Base-by-base conservation (phyloP, 1,140 invertebrate species). In the Dryas iulia region DNA sequence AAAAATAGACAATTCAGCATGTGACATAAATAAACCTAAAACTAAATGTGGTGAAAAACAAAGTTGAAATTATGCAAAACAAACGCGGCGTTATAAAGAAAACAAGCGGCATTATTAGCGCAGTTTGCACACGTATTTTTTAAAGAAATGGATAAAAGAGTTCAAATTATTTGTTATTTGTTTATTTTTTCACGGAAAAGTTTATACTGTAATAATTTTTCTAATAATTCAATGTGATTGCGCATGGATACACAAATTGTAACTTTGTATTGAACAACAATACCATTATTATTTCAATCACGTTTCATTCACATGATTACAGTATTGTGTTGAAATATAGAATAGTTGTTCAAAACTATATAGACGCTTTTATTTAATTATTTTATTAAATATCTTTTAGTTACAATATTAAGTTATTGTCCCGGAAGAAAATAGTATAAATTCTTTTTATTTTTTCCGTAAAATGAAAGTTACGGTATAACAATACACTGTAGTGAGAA, bases 21-120 rank as follows among this genome's bases (percentile, higher is more conserved):
- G n/a, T n/a, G n/a, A n/a, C n/a, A 31, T 6, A 11, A 31, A 31
- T 31, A 31, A 31, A 31, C 30, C 30, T 31, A 31, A 31, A 31
- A 31, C 30, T 31, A 11, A 31, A 31, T 54, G 24, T 25, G 2
- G 23, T 54, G 1, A 1, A 25, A 23, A 25, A 54, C 6, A 39
- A 39, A 54, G 12, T 7, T 25, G 21, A 25, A 54, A 54, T 54
- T 54, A 54, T 54, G 23, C 53, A 54, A 54, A 54, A 25, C 23
- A 54, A 54, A 54, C 21, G 21, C 3, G 10, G 53, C 23, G 10
- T 54, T 25, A 25, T 54, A 54, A 54, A n/a, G 53, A 54, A 54
- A 54, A 24, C 53, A 54, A 54, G 18, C n/a, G 12, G 23, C 23
- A 54, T 54, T 54, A 54, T 54, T 54, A 54, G 23, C 53, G 53